These are phyloP conservation scores for Zygogramma bicolorata DNA, from an alignment of 2,888 invertebrate species.

Conservation along the genomic window DNA sequence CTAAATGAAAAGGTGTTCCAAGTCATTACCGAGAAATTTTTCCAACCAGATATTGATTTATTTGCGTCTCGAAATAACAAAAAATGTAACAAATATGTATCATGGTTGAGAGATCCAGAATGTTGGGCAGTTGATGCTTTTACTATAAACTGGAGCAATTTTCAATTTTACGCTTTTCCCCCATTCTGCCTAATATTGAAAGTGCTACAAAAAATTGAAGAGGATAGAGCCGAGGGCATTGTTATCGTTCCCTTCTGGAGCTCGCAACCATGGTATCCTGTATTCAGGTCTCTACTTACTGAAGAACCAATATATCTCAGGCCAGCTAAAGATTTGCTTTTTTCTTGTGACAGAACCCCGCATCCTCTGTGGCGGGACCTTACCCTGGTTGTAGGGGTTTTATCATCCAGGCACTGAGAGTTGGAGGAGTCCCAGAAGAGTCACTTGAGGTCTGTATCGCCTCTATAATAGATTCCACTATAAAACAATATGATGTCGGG, in stretches of 20 bases:
- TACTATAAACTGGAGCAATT: neutral
- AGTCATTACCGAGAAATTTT: neutral
- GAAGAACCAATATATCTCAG: neutral
- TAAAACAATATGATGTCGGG: neutral
- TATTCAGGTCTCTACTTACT: neutral
- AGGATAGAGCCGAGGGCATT: neutral
- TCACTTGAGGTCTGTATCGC: neutral
- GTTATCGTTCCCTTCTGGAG: neutral
- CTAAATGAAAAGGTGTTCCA: neutral
- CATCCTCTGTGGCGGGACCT: too few species aligned
- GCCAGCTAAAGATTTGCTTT: too few species aligned
- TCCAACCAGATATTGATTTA: neutral
- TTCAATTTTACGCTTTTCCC: neutral
- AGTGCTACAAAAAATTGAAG: neutral
- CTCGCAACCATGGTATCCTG: neutral
- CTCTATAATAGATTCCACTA: slow-evolving; percentile 3
- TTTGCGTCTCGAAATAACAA: neutral
- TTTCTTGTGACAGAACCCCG: too few species aligned
- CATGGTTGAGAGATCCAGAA: neutral
- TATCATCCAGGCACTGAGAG: neutral
- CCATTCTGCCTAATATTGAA: neutral
- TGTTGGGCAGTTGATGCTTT: neutral
- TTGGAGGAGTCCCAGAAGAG: neutral
- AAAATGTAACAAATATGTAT: neutral
- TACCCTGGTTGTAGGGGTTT: too few species aligned